phyloP scores from a whole-genome alignment of 1,140 invertebrate species.

The Trichonephila clavata region DNA sequence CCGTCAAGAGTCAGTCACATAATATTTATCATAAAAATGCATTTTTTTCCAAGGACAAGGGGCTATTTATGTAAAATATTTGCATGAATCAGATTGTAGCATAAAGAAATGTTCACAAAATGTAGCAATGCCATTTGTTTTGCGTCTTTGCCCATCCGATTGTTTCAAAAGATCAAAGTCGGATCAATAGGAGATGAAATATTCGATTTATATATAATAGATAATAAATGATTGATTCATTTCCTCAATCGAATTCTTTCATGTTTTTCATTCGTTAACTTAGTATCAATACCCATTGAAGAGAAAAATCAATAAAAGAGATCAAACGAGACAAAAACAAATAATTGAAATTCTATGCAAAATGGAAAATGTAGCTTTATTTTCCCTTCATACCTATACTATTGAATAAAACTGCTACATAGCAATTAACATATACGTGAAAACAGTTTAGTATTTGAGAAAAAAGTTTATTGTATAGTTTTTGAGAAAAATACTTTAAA shows the following conservation, averaged over 20 bases:
- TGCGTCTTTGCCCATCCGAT: constrained; percentile 40
- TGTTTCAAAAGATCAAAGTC: constrained; percentile 24
- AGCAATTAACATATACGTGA: neutral
- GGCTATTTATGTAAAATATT: constrained; percentile 69
- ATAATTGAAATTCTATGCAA: neutral
- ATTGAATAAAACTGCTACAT: neutral
- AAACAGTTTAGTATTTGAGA: neutral
- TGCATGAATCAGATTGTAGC: constrained; percentile 59
- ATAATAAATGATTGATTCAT: neutral
- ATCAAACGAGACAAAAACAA: neutral
- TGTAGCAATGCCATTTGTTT: constrained; percentile 70
- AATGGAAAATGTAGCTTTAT: neutral
- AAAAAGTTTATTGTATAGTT: too few relatives aligned
- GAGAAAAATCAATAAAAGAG: neutral
- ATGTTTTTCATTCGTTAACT: neutral
- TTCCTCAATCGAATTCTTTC: neutral
- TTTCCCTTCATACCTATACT: neutral
- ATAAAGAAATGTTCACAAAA: constrained; percentile 74
- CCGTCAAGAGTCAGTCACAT: constrained; percentile 5
- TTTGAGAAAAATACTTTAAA: constrained; percentile 48
- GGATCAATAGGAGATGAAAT: neutral
- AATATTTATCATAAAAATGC: constrained; percentile 31
- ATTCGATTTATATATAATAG: neutral
- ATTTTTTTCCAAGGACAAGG: constrained; percentile 34
- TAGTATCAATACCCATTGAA: neutral